These are phyloP conservation scores for Crematogaster levior DNA, from an alignment of 2,888 invertebrate genomes.

Conservation along the genomic window DNA sequence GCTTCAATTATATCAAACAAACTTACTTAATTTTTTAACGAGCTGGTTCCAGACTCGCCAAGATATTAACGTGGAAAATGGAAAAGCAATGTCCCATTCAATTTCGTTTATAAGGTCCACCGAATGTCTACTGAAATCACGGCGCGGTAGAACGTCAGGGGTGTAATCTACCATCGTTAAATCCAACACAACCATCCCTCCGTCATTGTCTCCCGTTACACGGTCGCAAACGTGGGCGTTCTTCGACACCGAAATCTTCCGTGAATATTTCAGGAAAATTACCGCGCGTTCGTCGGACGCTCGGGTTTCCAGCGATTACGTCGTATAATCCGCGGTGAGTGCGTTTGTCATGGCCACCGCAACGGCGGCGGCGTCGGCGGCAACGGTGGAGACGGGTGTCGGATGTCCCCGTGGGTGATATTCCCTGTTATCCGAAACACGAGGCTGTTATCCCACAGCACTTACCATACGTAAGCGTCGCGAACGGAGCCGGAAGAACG, in stretches of 20 bases:
- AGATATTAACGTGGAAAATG: neutral
- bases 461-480: conserved; percentile 80
- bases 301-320: conserved; percentile 85
- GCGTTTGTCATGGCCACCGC: conserved; percentile 80
- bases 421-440: conserved; percentile 85
- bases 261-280: conserved; percentile 80
- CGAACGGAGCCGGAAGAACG: conserved; percentile 57
- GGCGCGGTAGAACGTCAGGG: conserved; percentile 15
- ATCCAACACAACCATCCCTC: conserved; percentile 28
- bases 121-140: conserved; percentile 18
- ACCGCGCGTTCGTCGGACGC: conserved; percentile 72
- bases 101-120: conserved; percentile 13
- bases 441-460: conserved; percentile 85
- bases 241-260: conserved; percentile 61
- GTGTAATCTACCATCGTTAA: conserved; percentile 49
- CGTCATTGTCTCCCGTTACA: conserved; percentile 49
- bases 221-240: conserved; percentile 32
- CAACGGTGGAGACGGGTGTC: conserved; percentile 64
- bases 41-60: too few relatives aligned
- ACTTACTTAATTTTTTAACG: neutral
- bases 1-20: neutral
- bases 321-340: conserved; percentile 83
- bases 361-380: conserved; percentile 51
- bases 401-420: conserved; percentile 80
- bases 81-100: conserved; percentile 3